phyloP scores from a whole-genome alignment of 2,113 vertebrate genomes.

The Neolamprologus tretocephalus region DNA sequence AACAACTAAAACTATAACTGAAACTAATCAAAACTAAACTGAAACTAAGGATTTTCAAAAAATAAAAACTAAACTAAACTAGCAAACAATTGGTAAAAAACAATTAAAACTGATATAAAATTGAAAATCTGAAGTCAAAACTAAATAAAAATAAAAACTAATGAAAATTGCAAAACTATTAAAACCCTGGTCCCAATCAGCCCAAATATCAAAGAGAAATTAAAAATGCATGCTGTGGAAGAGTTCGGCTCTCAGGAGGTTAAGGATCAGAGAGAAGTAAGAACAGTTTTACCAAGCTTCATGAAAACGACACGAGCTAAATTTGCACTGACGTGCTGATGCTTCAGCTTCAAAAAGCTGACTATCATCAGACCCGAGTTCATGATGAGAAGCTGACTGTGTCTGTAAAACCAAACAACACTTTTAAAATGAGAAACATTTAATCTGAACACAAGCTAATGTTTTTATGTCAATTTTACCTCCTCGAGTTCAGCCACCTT shows the following conservation, averaged over 20 bases:
- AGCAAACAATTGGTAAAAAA: no score
- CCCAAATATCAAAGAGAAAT: no score
- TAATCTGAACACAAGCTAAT: background rate
- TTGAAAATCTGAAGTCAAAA: no score
- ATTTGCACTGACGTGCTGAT: background rate
- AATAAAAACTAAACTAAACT: no score
- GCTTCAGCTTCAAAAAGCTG: background rate
- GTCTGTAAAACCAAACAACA: background rate
- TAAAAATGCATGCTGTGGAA: no score
- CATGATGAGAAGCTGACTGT: background rate
- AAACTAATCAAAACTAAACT: no score
- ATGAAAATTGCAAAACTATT: no score
- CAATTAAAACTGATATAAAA: no score
- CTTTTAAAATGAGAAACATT: background rate
- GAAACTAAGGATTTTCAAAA: background rate
- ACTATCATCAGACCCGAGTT: background rate
- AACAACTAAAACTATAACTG: no score
- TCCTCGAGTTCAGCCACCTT: conserved; percentile 65
- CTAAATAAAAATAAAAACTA: no score
- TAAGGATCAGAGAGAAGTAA: background rate
- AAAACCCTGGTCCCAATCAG: no score
- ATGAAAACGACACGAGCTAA: background rate
- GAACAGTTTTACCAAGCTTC: background rate
- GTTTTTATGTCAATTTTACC: background rate
- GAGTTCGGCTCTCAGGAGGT: accelerated